Evolutionary conservation across 2,797 vertebrate genomes (phyloP).

Genomic region (Brachyalestes nurse): DNA sequence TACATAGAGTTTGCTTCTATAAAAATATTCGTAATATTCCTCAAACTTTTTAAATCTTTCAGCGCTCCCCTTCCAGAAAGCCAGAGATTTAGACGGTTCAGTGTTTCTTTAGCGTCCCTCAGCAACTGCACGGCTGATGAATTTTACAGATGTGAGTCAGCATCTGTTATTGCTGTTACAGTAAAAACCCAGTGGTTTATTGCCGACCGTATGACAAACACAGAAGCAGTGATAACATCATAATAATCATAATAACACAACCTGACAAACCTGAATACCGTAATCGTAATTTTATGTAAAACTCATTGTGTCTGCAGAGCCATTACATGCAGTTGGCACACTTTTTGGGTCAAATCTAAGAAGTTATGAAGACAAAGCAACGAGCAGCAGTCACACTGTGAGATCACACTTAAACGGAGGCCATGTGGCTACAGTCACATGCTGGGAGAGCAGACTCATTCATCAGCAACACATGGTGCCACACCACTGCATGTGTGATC

Average conservation of each 20-base stretch:
- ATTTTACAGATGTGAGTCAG: constrained; percentile 3
- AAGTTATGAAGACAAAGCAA: constrained; percentile 29
- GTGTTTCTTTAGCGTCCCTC: neutral
- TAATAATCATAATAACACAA: constrained; percentile 19
- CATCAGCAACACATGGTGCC: constrained; percentile 47
- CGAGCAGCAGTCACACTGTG: constrained; percentile 33
- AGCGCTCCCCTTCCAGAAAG: neutral
- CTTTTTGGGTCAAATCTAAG: constrained; percentile 19
- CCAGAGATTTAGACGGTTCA: neutral
- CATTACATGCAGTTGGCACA: neutral
- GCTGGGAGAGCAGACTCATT: constrained; percentile 35
- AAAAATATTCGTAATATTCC: no score
- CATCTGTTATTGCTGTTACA: neutral
- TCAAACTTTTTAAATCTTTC: no score
- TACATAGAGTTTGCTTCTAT: no score
- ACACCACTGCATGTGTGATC: constrained; percentile 44
- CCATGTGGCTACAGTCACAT: constrained; percentile 42
- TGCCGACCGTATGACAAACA: constrained; percentile 34
- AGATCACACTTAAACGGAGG: constrained; percentile 51
- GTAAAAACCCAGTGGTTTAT: constrained; percentile 36
- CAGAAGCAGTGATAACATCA: constrained; percentile 32
- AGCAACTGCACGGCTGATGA: neutral
- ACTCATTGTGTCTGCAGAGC: constrained; percentile 17
- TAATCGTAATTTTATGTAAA: constrained; percentile 26
- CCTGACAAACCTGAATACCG: constrained; percentile 32